A percentile compares a stretch with the other conserved stretches of the same genome.
Evolutionary conservation across 2,888 invertebrate species (phyloP).

Genomic region (Exephanes ischioxanthus): DNA sequence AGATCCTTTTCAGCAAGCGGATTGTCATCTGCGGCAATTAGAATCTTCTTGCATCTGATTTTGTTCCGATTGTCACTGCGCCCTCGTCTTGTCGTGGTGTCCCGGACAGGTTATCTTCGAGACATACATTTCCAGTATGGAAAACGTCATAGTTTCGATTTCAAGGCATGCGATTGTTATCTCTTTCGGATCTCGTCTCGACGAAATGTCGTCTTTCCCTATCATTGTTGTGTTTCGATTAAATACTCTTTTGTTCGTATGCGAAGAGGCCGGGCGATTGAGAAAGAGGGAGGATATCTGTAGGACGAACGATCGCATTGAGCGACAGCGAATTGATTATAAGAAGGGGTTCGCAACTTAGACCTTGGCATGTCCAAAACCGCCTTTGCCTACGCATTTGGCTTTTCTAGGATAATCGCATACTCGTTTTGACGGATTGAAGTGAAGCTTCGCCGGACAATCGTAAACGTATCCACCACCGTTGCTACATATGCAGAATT

Average conservation of each 20-base stretch:
- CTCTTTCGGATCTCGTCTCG: neutral
- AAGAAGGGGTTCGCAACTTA: neutral
- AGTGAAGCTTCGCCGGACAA: constrained; percentile 71
- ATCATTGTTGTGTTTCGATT: neutral
- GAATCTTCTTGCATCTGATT: too few relatives aligned
- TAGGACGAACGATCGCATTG: neutral
- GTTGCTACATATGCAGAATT: constrained; percentile 74
- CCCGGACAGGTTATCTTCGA: neutral
- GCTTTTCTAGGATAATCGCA: constrained; percentile 68
- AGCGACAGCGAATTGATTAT: neutral
- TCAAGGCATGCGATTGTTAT: neutral
- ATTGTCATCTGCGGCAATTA: too few relatives aligned
- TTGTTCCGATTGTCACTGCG: neutral
- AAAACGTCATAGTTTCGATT: neutral
- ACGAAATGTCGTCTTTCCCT: neutral
- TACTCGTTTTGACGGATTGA: constrained; percentile 56
- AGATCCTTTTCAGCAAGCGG: too few relatives aligned
- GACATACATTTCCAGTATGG: neutral
- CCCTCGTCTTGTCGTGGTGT: neutral
- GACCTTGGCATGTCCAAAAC: constrained; percentile 12
- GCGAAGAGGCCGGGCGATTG: neutral
- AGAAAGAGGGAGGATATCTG: neutral
- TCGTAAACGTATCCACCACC: constrained; percentile 57
- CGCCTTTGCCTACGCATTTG: constrained; percentile 51
- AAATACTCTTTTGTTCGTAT: neutral